A percentile compares a stretch with the other conserved stretches of the same genome.
These are phyloP conservation scores for Lordiphosa andalusiaca DNA, from an alignment of 2,888 invertebrate species.

Conservation along the genomic window DNA sequence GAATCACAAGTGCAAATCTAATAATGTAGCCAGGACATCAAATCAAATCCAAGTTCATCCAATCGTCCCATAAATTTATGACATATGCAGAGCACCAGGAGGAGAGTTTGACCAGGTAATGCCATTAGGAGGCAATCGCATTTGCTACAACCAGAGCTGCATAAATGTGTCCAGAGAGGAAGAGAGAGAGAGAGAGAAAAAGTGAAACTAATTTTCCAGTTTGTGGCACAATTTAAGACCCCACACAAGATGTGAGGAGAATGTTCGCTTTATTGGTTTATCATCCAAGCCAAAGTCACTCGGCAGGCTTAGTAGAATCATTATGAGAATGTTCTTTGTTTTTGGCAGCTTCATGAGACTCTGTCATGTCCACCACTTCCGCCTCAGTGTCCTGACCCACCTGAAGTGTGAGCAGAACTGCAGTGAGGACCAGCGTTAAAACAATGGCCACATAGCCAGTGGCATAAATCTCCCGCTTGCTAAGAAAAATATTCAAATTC, in stretches of 20 bases:
- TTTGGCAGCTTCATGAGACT: not conserved
- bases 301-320: not conserved
- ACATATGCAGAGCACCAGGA: slow-evolving; percentile 44
- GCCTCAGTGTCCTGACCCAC: not conserved
- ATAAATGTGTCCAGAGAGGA: slow-evolving; percentile 2
- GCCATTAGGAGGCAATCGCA: slow-evolving; percentile 58
- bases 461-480: slow-evolving; percentile 43
- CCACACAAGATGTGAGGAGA: not conserved
- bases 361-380: slow-evolving; percentile 16
- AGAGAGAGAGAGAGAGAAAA: slow-evolving; percentile 14
- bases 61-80: slow-evolving; percentile 67
- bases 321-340: not conserved
- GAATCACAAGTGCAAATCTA: slow-evolving; percentile 50
- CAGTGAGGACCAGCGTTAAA: slow-evolving; percentile 35
- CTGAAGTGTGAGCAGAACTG: slow-evolving; percentile 7
- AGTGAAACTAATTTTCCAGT: slow-evolving; percentile 76
- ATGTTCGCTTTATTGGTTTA: too few species aligned
- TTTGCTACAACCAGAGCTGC: slow-evolving; percentile 27
- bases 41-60: slow-evolving; percentile 62
- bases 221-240: slow-evolving; percentile 64
- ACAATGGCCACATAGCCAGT: slow-evolving; percentile 47
- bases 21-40: slow-evolving; percentile 38
- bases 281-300: too few species aligned
- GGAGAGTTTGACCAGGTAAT: slow-evolving; percentile 46
- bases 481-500: slow-evolving; percentile 47